Evolutionary conservation across 2,113 vertebrate genomes (phyloP), one percentile per base, ranked within the genome.

Genomic region (Rallus limicola): DNA sequence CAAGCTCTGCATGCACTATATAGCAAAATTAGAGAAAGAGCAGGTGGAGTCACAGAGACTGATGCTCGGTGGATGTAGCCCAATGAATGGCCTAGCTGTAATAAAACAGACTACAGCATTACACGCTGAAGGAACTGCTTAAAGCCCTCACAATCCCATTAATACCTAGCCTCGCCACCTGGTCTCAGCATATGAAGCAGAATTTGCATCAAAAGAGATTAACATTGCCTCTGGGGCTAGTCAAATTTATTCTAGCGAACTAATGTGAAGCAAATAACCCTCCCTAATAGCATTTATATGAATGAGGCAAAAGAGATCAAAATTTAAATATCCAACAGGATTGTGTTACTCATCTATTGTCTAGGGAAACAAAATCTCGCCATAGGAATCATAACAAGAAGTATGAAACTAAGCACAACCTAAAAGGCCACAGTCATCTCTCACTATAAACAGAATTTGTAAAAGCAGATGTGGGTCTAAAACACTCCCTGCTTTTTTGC

Each of bases 171-270:
- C 44, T 90, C 70, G 21, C 67, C 68, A 91, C 72, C 53, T 94
- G 60, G 33, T 68, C 58, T 84, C 83, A 52, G 53, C 69, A 76
- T 64, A 68, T 20, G 26, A 90, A 86, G 33, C 19, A 79, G 53
- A 92, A 88, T 81, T 74, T 64, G 62, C 72, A 89, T 87, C 71
- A 84, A 36, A 86, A 81, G 44, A 65, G 64, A 92, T 92, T 75
- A 93, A 92, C 40, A 28, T 53, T 83, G 62, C 80, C 80, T 92
- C 42, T 3, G 15, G 42, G 72, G 62, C 31, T 75, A 93, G 65
- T 91, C n/a, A 88, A 67, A 85, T 82, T 75, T 86, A 92, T 92
- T 78, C 76, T 62, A 81, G 68, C 28, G 93, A 90, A 60, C 21
- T 84, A 83, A 90, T 36, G 19, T 33, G 90, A 90, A 86, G 56